Base-by-base conservation (phyloP, 2,797 vertebrate genomes). In the Avahi laniger region DNA sequence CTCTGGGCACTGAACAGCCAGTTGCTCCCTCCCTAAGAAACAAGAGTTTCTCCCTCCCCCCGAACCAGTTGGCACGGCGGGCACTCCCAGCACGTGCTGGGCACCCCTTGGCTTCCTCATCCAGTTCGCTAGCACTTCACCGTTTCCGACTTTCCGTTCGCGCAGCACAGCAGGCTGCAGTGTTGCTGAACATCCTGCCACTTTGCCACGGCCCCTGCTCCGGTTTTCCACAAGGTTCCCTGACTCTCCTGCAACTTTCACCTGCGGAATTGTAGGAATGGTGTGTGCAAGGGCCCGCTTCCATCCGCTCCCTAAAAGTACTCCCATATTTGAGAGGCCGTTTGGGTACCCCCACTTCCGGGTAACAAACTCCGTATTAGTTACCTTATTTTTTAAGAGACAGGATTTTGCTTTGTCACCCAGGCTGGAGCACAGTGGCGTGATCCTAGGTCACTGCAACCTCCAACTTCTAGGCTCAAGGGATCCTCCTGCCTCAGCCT, bases 161-260 rank as follows among this genome's bases (percentile, higher is more conserved):
- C 24, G 5, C 5, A 5, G 6, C 28, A 17, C 24, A 11, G 8
- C 0, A 41, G 35, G 14, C 76, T 10, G 6, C 5, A 0, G 8
- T 41, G 35, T 11, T 10, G 15, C 52, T 30, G 4, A 30, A 80
- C 35, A 22, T 11, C 28, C 35, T 2, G 24, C 26, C 54, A 28
- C 15, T 4, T 8, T 2, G 11, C 6, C 52, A 59, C 14, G 26
- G 4, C 3, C n/a, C 52, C 1, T 18, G 14, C 35, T 57, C 52
- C 24, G 57, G 52, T 15, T 17, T 33, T 28, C 4, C 11, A 1
- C 5, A 4, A 30, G 14, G 11, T 41, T 11, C 33, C 73, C 73
- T 20, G 46, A 24, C 48, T 7, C 50, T 41, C 52, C 35, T 41
- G 52, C 15, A 18, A 41, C 52, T 41, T 18, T 3, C 35, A 26